Base-by-base conservation (phyloP, 2,888 invertebrate genomes). In the Pteria penguin region DNA sequence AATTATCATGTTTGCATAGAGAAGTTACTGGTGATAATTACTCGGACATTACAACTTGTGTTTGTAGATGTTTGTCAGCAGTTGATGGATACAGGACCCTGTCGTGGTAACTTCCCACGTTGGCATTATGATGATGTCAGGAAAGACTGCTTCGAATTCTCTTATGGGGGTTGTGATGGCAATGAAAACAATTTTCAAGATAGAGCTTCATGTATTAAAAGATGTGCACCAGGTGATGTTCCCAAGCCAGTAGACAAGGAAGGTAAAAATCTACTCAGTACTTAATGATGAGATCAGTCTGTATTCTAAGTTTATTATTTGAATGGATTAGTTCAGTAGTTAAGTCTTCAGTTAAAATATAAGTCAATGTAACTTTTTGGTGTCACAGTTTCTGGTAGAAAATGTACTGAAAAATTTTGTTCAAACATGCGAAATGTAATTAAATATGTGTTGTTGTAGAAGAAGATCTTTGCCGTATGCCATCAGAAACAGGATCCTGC, bases 101-200 rank as follows among this genome's bases (percentile, higher is more conserved):
- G 91, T 76, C 72, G 81, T 18, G 83, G 85, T 63, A 87, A 83
- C 75, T 75, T 84, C 29, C 82, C 81, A 11, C 79, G 84, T 22
- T 90, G 87, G 86, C 84, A 83, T 79, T 90, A 83, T 71, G 87
- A 90, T 73, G 29, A 79, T 4, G 88, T 92, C 11, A 94, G 95
- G 69, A 96, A 96, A 32, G 91, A 91, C 14, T 96, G 96, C 87
- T 93, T 95, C 2, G 96, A 96, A 90, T 98, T 98, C 92, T 94
- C 95, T 79, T 98, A 96, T 91, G 95, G 97, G 1, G 98, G 98
- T 1, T 98, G 98, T 90, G 95, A 97, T 72, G 98, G 98, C 60
- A 98, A 98, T 90, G 95, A 94, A 76, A 98, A 98, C 92, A 95
- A 95, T 89, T 98, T 97, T 91, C 95, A 95, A 80, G 95, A 95